Evolutionary conservation across 2,797 vertebrate genomes (phyloP), one percentile per base, ranked within the genome.

Genomic region (Capromys pilorides): DNA sequence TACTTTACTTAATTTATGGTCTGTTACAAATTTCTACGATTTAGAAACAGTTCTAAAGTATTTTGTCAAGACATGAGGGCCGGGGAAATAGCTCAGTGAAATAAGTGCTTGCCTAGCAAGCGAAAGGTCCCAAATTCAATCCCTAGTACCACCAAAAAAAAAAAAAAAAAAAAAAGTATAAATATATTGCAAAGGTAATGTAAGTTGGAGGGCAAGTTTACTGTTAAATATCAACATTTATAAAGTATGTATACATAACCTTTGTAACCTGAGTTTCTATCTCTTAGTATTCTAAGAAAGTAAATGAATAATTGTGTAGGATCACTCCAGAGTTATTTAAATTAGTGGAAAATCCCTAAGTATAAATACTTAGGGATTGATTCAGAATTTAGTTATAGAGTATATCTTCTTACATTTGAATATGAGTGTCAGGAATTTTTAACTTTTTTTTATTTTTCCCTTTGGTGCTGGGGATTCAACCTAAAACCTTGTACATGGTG

Each of bases 311-410:
- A n/a, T 67, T n/a, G 33, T 67, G 14, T 33, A 67, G 64, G 31
- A 33, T 67, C 31, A 67, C 64, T 67, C 64, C 11, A 64, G 33
- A n/a, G 64, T 66, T 66, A 66, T 88, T 93, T 71, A 91, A 26
- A 93, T 51, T 81, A 67, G 36, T 83, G 31, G 88, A 92, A 66
- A 79, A 45, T 84, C 6, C 77, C n/a, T n/a, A n/a, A 84, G 18
- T 73, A 33, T 83, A 93, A 82, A 36, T 78, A 57, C 33, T 66
- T 66, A 2, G 31, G 54, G 28, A 57, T 85, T 94, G 51, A 81
- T 85, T 88, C 49, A 75, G 41, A 95, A 80, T 90, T 91, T 85
- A 94, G 26, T 67, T 67, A 67, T 18, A 67, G 14, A 6, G 33
- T 31, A 9, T 83, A 59, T 75, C 54, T 75, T 61, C 11, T n/a